phyloP scores from a whole-genome alignment of 2,797 vertebrate species.

The Brachymystax lenok region DNA sequence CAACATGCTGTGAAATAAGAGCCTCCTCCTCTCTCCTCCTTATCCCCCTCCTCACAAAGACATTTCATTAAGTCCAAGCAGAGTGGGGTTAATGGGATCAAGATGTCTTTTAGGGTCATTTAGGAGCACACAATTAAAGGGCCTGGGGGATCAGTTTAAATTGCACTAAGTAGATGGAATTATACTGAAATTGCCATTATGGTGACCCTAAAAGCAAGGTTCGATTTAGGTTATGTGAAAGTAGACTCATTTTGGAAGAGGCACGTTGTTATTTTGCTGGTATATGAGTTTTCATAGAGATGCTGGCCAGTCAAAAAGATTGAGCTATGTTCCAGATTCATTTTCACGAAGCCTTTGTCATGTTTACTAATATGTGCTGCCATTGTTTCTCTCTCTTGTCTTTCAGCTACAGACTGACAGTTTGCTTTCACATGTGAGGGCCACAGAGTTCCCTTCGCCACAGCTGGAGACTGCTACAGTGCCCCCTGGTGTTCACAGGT shows the following conservation, averaged over 20 bases:
- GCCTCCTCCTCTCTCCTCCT: slow-evolving; percentile 36
- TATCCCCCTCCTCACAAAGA: slow-evolving; percentile 11
- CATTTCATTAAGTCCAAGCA: slow-evolving; percentile 65
- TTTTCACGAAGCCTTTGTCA: neutral
- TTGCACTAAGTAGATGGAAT: slow-evolving; percentile 53
- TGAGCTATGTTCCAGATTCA: neutral
- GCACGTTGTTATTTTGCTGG: slow-evolving; percentile 35
- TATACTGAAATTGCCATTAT: slow-evolving; percentile 38
- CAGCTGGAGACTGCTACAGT: slow-evolving; percentile 96
- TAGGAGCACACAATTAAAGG: slow-evolving; percentile 59
- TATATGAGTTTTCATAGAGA: slow-evolving; percentile 15
- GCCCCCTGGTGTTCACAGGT: slow-evolving; percentile 93
- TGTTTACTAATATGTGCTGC: neutral
- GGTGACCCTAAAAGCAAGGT: slow-evolving; percentile 41
- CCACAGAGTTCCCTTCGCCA: slow-evolving; percentile 89
- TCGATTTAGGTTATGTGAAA: slow-evolving; percentile 38
- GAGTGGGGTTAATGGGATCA: slow-evolving; percentile 76
- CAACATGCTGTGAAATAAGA: slow-evolving; percentile 50
- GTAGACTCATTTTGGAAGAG: slow-evolving; percentile 25
- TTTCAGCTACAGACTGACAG: slow-evolving; percentile 89
- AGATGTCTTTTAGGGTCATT: slow-evolving; percentile 69
- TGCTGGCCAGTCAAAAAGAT: neutral
- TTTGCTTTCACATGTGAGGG: slow-evolving; percentile 89
- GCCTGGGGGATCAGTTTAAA: slow-evolving; percentile 51
- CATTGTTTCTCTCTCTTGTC: slow-evolving; percentile 29